Evolutionary conservation across 2,113 vertebrate genomes (phyloP).

Genomic region (Carettochelys insculpta): DNA sequence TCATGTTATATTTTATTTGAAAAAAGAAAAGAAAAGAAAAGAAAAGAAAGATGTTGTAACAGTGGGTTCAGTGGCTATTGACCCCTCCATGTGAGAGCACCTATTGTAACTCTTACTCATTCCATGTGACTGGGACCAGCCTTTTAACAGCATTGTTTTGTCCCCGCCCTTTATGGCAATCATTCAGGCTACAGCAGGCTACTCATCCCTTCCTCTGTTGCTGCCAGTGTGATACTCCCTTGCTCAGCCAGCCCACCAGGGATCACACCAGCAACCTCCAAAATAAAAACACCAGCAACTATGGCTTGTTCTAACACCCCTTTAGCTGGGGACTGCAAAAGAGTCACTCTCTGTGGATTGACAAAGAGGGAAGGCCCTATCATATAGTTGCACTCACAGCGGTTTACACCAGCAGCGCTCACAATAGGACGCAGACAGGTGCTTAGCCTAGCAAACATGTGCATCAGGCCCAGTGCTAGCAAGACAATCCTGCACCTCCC

Average conservation of each 20-base stretch:
- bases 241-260: accelerated
- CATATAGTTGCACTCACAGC: background rate
- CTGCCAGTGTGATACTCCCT: background rate
- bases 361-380: background rate
- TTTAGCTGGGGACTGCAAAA: background rate
- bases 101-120: background rate
- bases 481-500: background rate
- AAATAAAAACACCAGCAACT: background rate
- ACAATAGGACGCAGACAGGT: background rate
- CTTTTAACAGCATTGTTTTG: background rate
- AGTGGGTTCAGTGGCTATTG: background rate
- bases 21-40: background rate
- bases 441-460: background rate
- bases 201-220: background rate
- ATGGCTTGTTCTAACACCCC: background rate
- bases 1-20: background rate
- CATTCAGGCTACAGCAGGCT: background rate
- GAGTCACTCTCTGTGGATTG: background rate
- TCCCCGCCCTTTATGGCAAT: background rate
- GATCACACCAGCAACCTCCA: background rate
- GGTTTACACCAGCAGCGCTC: background rate
- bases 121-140: accelerated
- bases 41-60: background rate
- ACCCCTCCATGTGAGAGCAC: background rate
- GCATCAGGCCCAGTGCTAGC: background rate